phyloP scores from a whole-genome alignment of 2,797 vertebrate genomes.

The Intellagama lesueurii region DNA sequence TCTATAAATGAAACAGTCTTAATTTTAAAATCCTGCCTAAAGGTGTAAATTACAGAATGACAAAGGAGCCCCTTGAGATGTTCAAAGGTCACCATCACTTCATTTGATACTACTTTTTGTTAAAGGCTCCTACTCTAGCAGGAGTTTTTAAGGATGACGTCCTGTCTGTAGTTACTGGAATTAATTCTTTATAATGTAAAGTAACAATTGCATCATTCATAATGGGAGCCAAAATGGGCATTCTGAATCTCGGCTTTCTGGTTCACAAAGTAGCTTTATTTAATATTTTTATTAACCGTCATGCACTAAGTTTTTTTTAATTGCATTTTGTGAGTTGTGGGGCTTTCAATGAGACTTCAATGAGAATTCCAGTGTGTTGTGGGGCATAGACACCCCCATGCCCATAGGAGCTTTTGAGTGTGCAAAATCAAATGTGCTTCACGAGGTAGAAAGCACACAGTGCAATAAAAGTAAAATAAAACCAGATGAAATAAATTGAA shows the following conservation, averaged over 20 bases:
- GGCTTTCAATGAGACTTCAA: no score
- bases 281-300: neutral
- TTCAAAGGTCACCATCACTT: constrained; percentile 26
- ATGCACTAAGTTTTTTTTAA: no score
- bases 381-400: neutral
- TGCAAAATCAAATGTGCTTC: no score
- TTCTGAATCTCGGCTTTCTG: constrained; percentile 34
- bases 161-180: neutral
- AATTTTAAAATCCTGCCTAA: constrained; percentile 19
- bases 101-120: constrained; percentile 15
- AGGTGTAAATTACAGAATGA: constrained; percentile 4
- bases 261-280: constrained; percentile 17
- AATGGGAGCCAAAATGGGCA: neutral
- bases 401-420: no score
- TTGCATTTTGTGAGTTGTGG: no score
- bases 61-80: constrained; percentile 6
- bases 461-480: no score
- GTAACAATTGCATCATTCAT: constrained; percentile 13
- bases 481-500: no score
- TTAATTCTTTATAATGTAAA: constrained; percentile 13
- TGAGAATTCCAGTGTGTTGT: neutral
- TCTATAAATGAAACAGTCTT: neutral
- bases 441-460: no score
- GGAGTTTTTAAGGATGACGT: constrained; percentile 14
- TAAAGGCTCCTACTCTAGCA: neutral